phyloP scores from a whole-genome alignment of 1,140 invertebrate species.

The Cyphomyrmex costatus region DNA sequence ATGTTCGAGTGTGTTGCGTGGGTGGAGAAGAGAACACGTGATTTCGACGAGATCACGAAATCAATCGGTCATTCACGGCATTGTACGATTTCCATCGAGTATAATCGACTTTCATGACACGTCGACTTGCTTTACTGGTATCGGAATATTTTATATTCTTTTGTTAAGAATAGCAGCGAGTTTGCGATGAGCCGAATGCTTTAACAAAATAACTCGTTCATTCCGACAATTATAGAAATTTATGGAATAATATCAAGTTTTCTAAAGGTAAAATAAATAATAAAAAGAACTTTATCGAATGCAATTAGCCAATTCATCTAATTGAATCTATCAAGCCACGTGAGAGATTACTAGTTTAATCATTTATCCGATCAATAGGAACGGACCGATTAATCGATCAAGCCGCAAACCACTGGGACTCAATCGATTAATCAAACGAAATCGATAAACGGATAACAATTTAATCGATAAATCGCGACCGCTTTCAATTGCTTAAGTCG shows the following conservation, averaged over 20 bases:
- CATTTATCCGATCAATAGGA: conserved; percentile 40
- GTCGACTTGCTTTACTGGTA: not conserved
- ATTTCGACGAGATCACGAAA: conserved; percentile 12
- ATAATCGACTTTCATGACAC: not conserved
- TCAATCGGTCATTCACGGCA: not conserved
- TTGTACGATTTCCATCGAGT: not conserved
- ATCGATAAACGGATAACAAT: conserved; percentile 53
- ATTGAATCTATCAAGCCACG: conserved; percentile 33
- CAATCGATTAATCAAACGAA: conserved; percentile 41
- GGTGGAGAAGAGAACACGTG: not conserved
- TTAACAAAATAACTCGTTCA: not conserved
- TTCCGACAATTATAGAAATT: not conserved
- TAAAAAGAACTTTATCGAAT: conserved; percentile 1
- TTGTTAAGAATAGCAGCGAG: not conserved
- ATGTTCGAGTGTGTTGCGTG: not conserved
- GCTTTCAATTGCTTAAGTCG: not conserved
- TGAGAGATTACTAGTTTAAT: conserved; percentile 43
- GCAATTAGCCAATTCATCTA: conserved; percentile 26
- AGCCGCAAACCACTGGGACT: conserved; percentile 16
- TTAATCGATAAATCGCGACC: conserved; percentile 41
- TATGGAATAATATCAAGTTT: not conserved
- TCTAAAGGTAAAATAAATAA: not conserved
- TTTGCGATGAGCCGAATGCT: not conserved
- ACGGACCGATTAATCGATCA: conserved; percentile 37
- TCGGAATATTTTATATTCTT: conserved; percentile 3